Percentiles rank a stretch among this genome's conserved stretches.
Evolutionary conservation across 2,797 vertebrate genomes (phyloP).

Genomic region (Gymnocypris eckloni): DNA sequence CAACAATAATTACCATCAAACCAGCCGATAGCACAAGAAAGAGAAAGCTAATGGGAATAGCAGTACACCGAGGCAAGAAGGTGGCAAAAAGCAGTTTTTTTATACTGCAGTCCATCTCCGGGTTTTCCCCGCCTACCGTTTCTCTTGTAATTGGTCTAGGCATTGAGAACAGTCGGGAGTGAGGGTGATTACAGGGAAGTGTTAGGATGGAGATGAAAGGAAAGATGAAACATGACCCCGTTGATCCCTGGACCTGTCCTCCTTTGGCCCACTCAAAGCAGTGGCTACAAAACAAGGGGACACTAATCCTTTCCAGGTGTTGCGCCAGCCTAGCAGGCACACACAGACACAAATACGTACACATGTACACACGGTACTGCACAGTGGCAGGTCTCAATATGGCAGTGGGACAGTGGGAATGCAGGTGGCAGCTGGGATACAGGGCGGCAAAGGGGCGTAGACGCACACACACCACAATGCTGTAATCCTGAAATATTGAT

Average conservation of each 20-base stretch:
- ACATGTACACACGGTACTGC: slow-evolving; percentile 50
- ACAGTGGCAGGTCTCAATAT: slow-evolving; percentile 66
- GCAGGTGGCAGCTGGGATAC: slow-evolving; percentile 77
- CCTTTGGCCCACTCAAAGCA: slow-evolving; percentile 61
- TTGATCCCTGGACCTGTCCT: slow-evolving; percentile 66
- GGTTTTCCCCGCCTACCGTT: slow-evolving; percentile 59
- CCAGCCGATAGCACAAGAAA: slow-evolving; percentile 27
- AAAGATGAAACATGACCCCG: slow-evolving; percentile 79
- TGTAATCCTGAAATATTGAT: slow-evolving; percentile 85
- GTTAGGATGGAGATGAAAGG: slow-evolving; percentile 74
- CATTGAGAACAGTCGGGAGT: slow-evolving; percentile 71
- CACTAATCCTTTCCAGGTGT: slow-evolving; percentile 84
- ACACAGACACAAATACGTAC: slow-evolving; percentile 53
- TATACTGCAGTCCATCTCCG: slow-evolving; percentile 1
- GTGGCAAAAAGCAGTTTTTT: slow-evolving; percentile 21
- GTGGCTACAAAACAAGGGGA: slow-evolving; percentile 70
- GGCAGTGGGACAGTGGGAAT: slow-evolving; percentile 60
- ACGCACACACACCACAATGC: slow-evolving; percentile 65
- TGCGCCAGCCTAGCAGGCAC: slow-evolving; percentile 70
- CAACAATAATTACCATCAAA: slow-evolving; percentile 67
- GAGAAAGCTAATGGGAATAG: slow-evolving; percentile 50
- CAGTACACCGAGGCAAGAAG: slow-evolving; percentile 25
- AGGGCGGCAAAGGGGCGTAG: slow-evolving; percentile 40
- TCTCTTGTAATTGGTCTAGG: slow-evolving; percentile 72
- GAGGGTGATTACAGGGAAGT: slow-evolving; percentile 74